Evolutionary conservation across 1,140 invertebrate species (phyloP).

Genomic region (Drosophila mojavensis): DNA sequence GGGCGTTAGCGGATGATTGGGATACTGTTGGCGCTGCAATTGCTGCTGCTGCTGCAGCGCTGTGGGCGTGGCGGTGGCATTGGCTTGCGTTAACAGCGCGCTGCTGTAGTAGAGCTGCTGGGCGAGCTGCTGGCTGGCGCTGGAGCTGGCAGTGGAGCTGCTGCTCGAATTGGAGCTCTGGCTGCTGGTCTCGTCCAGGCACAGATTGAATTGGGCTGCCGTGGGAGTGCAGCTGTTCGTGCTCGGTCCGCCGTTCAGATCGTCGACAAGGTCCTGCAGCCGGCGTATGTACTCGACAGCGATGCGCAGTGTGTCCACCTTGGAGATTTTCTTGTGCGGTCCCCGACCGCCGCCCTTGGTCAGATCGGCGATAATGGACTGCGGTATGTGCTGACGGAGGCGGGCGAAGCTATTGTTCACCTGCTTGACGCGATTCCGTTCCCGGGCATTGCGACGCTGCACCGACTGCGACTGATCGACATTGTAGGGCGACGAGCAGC

Average conservation of each 20-base stretch:
- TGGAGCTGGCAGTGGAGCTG: conserved; percentile 44
- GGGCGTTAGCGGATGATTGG: conserved; percentile 62
- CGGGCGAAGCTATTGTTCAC: conserved; percentile 97
- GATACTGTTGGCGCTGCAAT: conserved; percentile 66
- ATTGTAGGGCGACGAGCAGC: conserved; percentile 86
- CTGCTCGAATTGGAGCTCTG: conserved; percentile 30
- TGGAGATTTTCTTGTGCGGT: conserved; percentile 94
- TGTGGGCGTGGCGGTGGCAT: conserved; percentile 54
- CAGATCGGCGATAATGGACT: conserved; percentile 89
- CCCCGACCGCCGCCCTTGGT: conserved; percentile 87
- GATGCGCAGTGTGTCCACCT: conserved; percentile 96
- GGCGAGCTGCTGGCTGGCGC: conserved; percentile 80
- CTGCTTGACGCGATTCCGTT: conserved; percentile 97
- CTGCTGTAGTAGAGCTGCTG: conserved; percentile 87
- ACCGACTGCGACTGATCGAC: conserved; percentile 90
- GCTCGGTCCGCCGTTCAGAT: conserved; percentile 75
- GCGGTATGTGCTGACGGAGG: conserved; percentile 93
- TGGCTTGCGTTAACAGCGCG: conserved; percentile 1
- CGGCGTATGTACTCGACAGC: conserved; percentile 97
- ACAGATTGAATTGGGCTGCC: conserved; percentile 57
- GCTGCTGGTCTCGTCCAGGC: conserved; percentile 83
- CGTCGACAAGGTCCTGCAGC: conserved; percentile 93
- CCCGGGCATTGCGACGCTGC: conserved; percentile 94
- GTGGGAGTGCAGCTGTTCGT: conserved; percentile 2
- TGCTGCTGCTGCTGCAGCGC: conserved; percentile 76